Base-by-base conservation (phyloP, 2,888 invertebrate species). In the Agelastica alni region DNA sequence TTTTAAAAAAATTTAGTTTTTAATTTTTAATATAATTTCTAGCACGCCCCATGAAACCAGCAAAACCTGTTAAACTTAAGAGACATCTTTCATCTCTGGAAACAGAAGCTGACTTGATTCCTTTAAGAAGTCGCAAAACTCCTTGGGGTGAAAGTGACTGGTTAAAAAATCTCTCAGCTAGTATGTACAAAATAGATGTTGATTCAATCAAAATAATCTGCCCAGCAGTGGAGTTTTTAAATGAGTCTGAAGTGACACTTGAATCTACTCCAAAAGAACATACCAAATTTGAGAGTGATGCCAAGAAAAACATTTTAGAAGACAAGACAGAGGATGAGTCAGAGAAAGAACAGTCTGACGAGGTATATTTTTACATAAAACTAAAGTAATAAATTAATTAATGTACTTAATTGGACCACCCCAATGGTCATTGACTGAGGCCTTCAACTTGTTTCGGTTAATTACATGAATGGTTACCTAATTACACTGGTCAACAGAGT, bases 191-290 rank as follows among this genome's bases (percentile, higher is more conserved):
- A 36, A 56, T 74, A 30, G 63, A 72, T 53, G 59, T 72, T 4
- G 67, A 70, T n/a, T 57, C 63, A 2, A 63, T 77, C n/a, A 69
- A 68, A 59, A 61, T 63, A n/a, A 61, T 76, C 12, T 75, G 70
- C 42, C 71, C 74, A 3, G 60, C 62, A 20, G 53, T 75, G n/a
- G 66, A 71, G 47, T 65, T 76, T 43, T 60, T 73, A 9, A 71
- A 72, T 22, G 75, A 75, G 56, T 69, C 63, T 10, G 75, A 77
- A 39, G 64, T 75, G 4, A 68, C 70, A 58, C 58, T 76, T 10
- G 74, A 75, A 41, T 55, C 63, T 9, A 44, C 42, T 20, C 61
- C 57, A 5, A 57, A 41, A 56, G 66, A 66, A 39, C 57, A 59
- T 14, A 60, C 59, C 45, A 60, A 55, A 41, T 60, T 62, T 2